These are phyloP conservation scores for Drosophila bocqueti DNA, from an alignment of 1,140 invertebrate species.

Conservation along the genomic window DNA sequence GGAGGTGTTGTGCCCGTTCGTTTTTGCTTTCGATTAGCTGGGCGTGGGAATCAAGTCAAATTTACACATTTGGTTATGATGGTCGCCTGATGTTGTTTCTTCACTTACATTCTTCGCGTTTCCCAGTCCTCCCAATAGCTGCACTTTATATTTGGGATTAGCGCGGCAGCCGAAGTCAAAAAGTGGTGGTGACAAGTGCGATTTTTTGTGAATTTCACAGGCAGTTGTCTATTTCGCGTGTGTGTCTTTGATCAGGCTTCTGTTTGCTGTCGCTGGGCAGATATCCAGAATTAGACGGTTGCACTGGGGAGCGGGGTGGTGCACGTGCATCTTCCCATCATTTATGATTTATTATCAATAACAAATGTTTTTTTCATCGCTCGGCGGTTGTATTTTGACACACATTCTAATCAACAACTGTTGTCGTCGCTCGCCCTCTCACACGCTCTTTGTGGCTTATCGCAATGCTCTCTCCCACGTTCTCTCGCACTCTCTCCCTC, in stretches of 20 bases:
- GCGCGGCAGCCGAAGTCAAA: slow-evolving; percentile 5
- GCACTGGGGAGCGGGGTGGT: slow-evolving; percentile 1
- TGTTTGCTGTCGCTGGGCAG: slow-evolving; percentile 10
- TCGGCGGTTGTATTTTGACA: slow-evolving; percentile 57
- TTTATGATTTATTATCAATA: slow-evolving; percentile 29
- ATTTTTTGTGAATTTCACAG: slow-evolving; percentile 43
- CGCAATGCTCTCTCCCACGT: slow-evolving; percentile 9
- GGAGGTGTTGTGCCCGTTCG: slow-evolving; percentile 15
- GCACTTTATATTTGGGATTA: slow-evolving; percentile 30
- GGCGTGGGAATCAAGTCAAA: slow-evolving; percentile 18
- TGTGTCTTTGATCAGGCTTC: neutral
- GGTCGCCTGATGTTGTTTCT: neutral
- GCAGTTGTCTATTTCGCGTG: slow-evolving; percentile 33
- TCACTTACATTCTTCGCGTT: slow-evolving; percentile 56
- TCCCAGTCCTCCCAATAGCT: slow-evolving; percentile 19
- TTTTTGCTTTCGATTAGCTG: slow-evolving; percentile 4
- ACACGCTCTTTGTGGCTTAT: slow-evolving; percentile 6
- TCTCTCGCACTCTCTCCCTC: slow-evolving; percentile 17
- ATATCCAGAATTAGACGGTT: slow-evolving; percentile 28
- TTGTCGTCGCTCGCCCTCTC: slow-evolving; percentile 20
- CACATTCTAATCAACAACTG: slow-evolving; percentile 68
- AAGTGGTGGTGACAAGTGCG: slow-evolving; percentile 45
- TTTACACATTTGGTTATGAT: slow-evolving; percentile 2
- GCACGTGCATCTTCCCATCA: slow-evolving; percentile 35
- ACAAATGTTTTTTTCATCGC: slow-evolving; percentile 25